Conservation (phyloP, 1,140 invertebrate genomes). For the Laupala kohalensis region DNA sequence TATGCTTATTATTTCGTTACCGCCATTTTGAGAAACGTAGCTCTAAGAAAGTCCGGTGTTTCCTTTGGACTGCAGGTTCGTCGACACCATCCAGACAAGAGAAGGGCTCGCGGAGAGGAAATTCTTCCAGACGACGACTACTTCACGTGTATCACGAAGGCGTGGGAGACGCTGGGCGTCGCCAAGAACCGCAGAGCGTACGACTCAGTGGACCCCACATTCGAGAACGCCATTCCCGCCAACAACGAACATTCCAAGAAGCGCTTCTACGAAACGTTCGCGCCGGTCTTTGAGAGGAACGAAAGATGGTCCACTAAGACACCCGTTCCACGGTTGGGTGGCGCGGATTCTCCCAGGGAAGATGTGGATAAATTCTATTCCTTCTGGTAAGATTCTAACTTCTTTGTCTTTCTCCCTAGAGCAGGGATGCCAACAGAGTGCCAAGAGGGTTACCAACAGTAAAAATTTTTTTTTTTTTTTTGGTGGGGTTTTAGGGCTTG, state of each 20-base stretch:
- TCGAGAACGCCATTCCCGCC: conserved; percentile 78
- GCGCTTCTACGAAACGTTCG: conserved; percentile 70
- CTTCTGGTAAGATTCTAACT: too few species aligned
- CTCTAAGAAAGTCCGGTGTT: too few species aligned
- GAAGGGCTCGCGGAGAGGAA: conserved; percentile 74
- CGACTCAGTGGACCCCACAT: conserved; percentile 90
- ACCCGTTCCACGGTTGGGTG: conserved; percentile 74
- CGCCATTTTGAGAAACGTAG: too few species aligned
- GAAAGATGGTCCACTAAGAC: conserved; percentile 81
- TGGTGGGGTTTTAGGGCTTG: too few species aligned
- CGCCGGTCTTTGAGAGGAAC: conserved; percentile 72
- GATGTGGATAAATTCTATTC: conserved; percentile 76
- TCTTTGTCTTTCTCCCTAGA: too few species aligned
- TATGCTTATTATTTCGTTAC: too few species aligned
- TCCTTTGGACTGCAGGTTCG: too few species aligned
- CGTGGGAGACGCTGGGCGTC: conserved; percentile 84
- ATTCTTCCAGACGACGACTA: conserved; percentile 82
- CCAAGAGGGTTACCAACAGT: too few species aligned
- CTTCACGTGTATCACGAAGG: conserved; percentile 98
- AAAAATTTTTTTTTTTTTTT: too few species aligned
- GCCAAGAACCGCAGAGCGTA: conserved; percentile 71
- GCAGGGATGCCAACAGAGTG: too few species aligned
- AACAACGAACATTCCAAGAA: conserved; percentile 57
- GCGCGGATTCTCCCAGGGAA: conserved; percentile 48
- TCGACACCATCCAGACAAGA: conserved; percentile 94